Evolutionary conservation across 2,888 invertebrate species (phyloP), one percentile per base, ranked within the genome.

Genomic region (Hyalella azteca): DNA sequence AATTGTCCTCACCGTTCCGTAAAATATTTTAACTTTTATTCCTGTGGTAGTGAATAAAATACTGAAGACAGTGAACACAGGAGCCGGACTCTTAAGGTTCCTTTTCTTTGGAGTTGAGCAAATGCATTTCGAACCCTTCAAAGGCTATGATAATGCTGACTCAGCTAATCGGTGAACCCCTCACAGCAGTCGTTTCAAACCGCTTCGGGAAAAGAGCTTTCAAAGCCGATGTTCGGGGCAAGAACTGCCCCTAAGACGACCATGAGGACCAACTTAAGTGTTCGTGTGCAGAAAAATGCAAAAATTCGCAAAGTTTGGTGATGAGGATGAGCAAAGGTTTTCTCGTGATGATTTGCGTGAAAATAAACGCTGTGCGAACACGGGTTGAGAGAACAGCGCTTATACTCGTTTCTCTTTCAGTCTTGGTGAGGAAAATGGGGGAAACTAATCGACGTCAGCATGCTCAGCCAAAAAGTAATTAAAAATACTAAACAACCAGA

Each of bases 141-240:
- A 19, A 29, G 66, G 39, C 19, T 19, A n/a, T 36, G 36, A 66
- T 66, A 36, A 36, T 36, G 66, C 66, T 66, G 66, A 22, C 29
- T 66, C 66, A 66, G 66, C 66, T 66, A 66, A 66, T 66, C 66
- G 66, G 9, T 15, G 66, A 66, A 19, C 66, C 36, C 29, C 36
- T 66, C 36, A 66, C 19, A 2, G 36, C 66, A 29, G 39, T 29
- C 66, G 66, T 66, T 66, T 66, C 36, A 22, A 36, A 66, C 66
- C 39, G 13, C 66, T 66, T 66, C 36, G 39, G 19, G 36, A 66
- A 66, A 66, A 66, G 9, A 9, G 45, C 36, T 22, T 32, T 32
- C 13, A 29, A 66, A 19, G 66, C 36, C 1, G 32, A 19, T n/a
- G n/a, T 3, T 22, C 3, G 36, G 19, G 66, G n/a, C n/a, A 7